Evolutionary conservation across 2,797 vertebrate genomes (phyloP).

Genomic region (Vespertilio murinus): DNA sequence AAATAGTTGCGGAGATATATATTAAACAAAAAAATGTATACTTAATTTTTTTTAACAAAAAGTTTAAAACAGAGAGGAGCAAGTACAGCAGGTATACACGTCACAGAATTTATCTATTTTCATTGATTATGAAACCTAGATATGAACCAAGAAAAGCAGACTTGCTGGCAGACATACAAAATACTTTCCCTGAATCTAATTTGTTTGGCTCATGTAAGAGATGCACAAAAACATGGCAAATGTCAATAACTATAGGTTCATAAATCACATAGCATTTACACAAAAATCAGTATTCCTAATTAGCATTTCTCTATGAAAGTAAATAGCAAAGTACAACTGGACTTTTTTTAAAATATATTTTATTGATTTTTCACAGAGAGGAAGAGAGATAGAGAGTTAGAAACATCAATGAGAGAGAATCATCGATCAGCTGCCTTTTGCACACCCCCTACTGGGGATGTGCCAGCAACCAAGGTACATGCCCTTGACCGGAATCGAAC

Average conservation of each 20-base stretch:
- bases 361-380: no score
- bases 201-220: neutral
- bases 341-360: no score
- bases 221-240: neutral
- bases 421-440: no score
- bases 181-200: neutral
- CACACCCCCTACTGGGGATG: no score
- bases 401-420: no score
- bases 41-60: neutral
- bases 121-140: neutral
- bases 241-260: neutral
- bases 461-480: no score
- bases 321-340: neutral
- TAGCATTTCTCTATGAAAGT: neutral
- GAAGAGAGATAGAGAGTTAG: no score
- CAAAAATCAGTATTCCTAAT: conserved; percentile 32
- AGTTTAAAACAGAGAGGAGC: neutral
- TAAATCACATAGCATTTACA: neutral
- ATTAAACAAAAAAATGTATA: neutral
- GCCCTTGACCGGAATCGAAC: no score
- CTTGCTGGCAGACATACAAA: neutral
- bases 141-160: neutral
- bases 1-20: neutral
- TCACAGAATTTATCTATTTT: neutral
- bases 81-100: neutral